These are phyloP conservation scores for Brienomyrus longianalis DNA, from an alignment of 2,113 vertebrate species.

Conservation along the genomic window DNA sequence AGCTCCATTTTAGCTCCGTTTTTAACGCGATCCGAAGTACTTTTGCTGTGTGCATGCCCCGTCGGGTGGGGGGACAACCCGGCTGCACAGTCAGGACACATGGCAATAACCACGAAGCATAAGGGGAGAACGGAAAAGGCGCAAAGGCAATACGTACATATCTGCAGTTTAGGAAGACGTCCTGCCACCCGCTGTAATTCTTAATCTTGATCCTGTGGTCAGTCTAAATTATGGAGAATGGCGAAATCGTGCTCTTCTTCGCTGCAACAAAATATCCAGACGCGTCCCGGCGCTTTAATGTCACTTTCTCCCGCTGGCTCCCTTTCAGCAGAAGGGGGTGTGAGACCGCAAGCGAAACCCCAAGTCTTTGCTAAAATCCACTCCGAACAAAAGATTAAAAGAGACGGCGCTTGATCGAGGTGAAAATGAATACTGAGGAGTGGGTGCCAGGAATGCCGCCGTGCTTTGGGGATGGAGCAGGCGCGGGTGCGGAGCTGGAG, in stretches of 20 bases:
- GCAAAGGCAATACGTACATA: constrained; percentile 34
- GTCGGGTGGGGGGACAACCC: neutral
- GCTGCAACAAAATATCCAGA: neutral
- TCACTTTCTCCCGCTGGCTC: constrained; percentile 21
- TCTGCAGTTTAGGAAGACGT: constrained; percentile 31
- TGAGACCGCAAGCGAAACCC: neutral
- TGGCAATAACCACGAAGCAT: neutral
- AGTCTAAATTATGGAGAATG: constrained; percentile 3
- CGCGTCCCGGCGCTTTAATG: constrained; percentile 15
- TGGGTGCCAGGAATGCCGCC: neutral
- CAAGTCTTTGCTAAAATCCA: neutral
- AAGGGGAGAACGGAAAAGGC: neutral
- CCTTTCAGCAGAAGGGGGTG: neutral
- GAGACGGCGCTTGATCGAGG: neutral
- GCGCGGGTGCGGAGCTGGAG: neutral
- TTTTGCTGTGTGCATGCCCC: neutral
- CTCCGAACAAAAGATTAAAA: neutral
- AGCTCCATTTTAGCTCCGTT: neutral
- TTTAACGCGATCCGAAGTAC: neutral
- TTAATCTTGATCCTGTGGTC: constrained; percentile 4
- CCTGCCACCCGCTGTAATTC: constrained; percentile 20
- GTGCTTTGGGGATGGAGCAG: neutral
- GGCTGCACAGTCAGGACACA: neutral
- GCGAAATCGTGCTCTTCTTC: neutral
- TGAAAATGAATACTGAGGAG: neutral